Conservation (phyloP, 23 tunicate species). For the Diplosoma virens region DNA sequence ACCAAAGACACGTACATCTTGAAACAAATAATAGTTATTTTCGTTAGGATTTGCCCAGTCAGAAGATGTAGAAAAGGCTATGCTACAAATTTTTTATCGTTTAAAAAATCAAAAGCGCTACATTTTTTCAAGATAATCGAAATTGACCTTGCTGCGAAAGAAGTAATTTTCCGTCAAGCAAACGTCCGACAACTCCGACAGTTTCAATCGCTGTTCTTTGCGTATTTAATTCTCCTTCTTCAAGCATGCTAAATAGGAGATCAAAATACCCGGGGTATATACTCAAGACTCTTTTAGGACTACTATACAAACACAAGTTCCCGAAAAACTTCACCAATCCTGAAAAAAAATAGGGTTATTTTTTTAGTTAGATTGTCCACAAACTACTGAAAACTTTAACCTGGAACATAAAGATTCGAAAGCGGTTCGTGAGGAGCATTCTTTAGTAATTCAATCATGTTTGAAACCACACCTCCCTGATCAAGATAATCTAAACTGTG, state of each 20-base stretch:
- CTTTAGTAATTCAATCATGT: conserved; percentile 54
- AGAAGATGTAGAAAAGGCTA: too few species aligned
- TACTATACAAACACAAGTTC: conserved; percentile 57
- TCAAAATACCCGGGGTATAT: conserved; percentile 49
- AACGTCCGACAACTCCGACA: conserved; percentile 47
- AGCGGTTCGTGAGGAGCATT: conserved; percentile 54
- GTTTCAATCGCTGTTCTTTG: conserved; percentile 69
- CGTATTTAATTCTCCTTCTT: conserved; percentile 23
- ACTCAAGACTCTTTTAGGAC: conserved; percentile 45
- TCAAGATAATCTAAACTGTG: conserved; percentile 67
- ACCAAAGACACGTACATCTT: too few species aligned
- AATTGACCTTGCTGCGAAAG: conserved; percentile 51
- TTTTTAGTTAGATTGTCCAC: too few species aligned
- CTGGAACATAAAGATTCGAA: conserved; percentile 62
- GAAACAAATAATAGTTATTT: too few species aligned
- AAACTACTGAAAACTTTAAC: too few species aligned
- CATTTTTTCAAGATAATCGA: background rate
- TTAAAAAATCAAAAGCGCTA: background rate
- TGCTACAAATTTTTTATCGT: background rate
- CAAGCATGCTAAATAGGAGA: conserved; percentile 27
- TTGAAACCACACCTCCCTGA: conserved; percentile 58
- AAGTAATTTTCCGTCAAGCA: conserved; percentile 55
- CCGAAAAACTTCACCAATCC: conserved; percentile 73
- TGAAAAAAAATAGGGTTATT: too few species aligned
- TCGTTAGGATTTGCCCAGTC: too few species aligned